Evolutionary conservation across 1,140 invertebrate genomes (phyloP).

Genomic region (Diabrotica undecimpunctata): DNA sequence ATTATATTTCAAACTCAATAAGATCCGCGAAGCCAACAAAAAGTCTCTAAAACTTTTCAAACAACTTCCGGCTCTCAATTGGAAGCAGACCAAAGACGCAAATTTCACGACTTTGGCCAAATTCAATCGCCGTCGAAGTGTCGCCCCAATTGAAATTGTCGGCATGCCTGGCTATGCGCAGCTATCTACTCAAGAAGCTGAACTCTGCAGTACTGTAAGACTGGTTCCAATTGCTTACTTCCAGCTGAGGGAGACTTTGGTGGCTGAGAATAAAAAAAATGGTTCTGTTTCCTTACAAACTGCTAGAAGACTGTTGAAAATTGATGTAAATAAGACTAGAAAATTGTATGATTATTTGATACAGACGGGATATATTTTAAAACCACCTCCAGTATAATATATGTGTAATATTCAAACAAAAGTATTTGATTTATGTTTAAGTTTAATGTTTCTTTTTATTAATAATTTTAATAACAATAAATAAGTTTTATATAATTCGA

Average conservation of each 20-base stretch:
- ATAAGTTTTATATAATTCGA: constrained; percentile 57
- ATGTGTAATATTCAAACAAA: constrained; percentile 45
- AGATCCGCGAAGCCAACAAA: constrained; percentile 56
- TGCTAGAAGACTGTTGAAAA: constrained; percentile 79
- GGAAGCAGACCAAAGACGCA: constrained; percentile 41
- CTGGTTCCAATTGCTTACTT: constrained; percentile 74
- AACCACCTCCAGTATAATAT: constrained; percentile 38
- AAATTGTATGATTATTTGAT: constrained; percentile 83
- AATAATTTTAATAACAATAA: constrained; percentile 58
- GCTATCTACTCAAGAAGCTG: constrained; percentile 66
- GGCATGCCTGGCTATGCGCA: constrained; percentile 77
- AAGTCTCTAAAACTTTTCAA: constrained; percentile 50
- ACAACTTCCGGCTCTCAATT: constrained; percentile 35
- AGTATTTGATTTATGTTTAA: constrained; percentile 59
- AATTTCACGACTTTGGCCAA: constrained; percentile 24
- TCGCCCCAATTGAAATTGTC: constrained; percentile 70
- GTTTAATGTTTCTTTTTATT: constrained; percentile 58
- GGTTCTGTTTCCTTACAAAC: constrained; percentile 71
- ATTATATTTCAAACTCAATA: constrained; percentile 64
- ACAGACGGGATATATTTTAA: constrained; percentile 62
- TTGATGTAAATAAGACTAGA: constrained; percentile 91
- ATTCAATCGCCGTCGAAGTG: constrained; percentile 34
- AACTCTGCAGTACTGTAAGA: constrained; percentile 70
- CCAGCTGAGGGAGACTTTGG: constrained; percentile 69
- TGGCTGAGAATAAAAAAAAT: constrained; percentile 69